Evolutionary conservation across 2,888 invertebrate genomes (phyloP).

Genomic region (Anorthoa munda): DNA sequence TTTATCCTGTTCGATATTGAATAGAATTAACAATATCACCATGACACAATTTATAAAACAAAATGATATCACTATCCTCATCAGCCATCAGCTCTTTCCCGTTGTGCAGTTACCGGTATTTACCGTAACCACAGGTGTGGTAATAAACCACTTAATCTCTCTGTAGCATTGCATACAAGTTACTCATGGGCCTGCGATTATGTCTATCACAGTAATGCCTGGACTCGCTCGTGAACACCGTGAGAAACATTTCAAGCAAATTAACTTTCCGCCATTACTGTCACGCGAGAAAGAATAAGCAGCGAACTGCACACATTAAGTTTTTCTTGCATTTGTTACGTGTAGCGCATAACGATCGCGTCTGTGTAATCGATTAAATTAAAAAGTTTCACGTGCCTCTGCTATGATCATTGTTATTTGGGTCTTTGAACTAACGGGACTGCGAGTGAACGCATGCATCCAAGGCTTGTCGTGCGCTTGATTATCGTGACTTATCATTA

Average conservation of each 20-base stretch:
- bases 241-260: slow-evolving; percentile 86
- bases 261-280: slow-evolving; percentile 85
- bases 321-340: slow-evolving; percentile 77
- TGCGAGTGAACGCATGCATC: slow-evolving; percentile 76
- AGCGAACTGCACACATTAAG: slow-evolving; percentile 73
- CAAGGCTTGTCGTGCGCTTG: slow-evolving; percentile 69
- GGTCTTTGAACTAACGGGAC: slow-evolving; percentile 87
- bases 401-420: slow-evolving; percentile 78
- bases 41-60: slow-evolving; percentile 24
- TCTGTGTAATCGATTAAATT: slow-evolving; percentile 77
- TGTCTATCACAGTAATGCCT: slow-evolving; percentile 72
- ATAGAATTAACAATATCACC: slow-evolving; percentile 5
- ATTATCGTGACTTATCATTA: slow-evolving; percentile 65
- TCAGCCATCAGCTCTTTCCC: slow-evolving; percentile 47
- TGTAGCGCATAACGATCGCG: slow-evolving; percentile 74
- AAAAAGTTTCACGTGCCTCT: slow-evolving; percentile 80
- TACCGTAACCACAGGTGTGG: slow-evolving; percentile 62
- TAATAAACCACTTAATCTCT: slow-evolving; percentile 61
- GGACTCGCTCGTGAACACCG: slow-evolving; percentile 79
- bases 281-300: slow-evolving; percentile 84
- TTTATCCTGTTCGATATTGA: not conserved
- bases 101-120: slow-evolving; percentile 55
- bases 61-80: slow-evolving; percentile 67
- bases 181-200: slow-evolving; percentile 65
- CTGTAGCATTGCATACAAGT: slow-evolving; percentile 63